Evolutionary conservation across 2,113 vertebrate genomes (phyloP).

Genomic region (Zootoca vivipara): DNA sequence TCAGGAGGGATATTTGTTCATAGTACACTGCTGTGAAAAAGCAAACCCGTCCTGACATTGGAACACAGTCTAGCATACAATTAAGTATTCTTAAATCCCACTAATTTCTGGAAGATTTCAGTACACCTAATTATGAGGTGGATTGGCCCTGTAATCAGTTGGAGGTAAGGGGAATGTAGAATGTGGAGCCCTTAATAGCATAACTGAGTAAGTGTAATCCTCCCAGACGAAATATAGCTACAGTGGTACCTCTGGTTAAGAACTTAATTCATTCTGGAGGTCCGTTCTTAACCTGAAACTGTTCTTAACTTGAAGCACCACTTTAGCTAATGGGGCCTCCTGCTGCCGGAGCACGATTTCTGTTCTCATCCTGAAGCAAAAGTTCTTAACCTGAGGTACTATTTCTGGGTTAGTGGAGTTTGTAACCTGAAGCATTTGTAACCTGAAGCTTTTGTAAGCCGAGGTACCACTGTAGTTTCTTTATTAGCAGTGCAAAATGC

Average conservation of each 20-base stretch:
- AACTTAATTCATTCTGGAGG: too few relatives aligned
- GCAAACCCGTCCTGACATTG: not conserved
- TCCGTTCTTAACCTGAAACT: too few relatives aligned
- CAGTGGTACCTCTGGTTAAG: too few relatives aligned
- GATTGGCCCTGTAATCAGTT: not conserved
- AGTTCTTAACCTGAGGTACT: too few relatives aligned
- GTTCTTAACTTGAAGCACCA: too few relatives aligned
- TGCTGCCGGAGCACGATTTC: too few relatives aligned
- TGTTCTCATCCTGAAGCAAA: too few relatives aligned
- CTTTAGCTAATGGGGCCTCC: too few relatives aligned
- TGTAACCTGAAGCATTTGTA: too few relatives aligned
- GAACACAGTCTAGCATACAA: not conserved
- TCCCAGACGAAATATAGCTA: not conserved
- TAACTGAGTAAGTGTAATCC: not conserved
- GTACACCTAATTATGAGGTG: not conserved
- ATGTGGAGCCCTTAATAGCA: not conserved
- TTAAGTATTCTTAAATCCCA: not conserved
- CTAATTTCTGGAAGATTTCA: not conserved
- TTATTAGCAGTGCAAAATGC: not conserved
- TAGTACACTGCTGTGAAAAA: not conserved
- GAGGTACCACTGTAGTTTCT: too few relatives aligned
- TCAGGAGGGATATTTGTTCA: not conserved
- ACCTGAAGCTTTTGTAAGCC: too few relatives aligned
- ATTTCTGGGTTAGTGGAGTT: too few relatives aligned
- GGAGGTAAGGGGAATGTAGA: not conserved